These are phyloP conservation scores for Drosophila quadrilineata DNA, from an alignment of 1,140 invertebrate species.

Conservation along the genomic window DNA sequence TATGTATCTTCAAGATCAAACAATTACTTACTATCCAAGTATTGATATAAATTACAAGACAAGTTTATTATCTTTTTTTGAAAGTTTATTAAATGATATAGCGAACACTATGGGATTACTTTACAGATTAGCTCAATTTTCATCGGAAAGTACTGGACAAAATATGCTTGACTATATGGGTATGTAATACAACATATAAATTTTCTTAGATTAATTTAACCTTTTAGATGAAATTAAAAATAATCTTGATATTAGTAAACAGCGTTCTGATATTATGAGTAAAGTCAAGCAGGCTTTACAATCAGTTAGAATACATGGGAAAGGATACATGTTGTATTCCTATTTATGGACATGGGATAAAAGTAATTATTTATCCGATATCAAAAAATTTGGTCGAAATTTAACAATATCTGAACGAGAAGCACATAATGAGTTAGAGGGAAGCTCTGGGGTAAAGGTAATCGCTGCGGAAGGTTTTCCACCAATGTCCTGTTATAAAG, in stretches of 20 bases:
- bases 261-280: slow-evolving; percentile 49
- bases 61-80: slow-evolving; percentile 85
- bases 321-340: slow-evolving; percentile 76
- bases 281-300: slow-evolving; percentile 54
- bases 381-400: slow-evolving; percentile 85
- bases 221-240: slow-evolving; percentile 41
- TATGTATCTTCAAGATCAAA: slow-evolving; percentile 85
- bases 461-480: slow-evolving; percentile 42
- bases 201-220: not conserved
- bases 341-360: slow-evolving; percentile 87
- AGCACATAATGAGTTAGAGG: slow-evolving; percentile 41
- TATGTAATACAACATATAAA: slow-evolving; percentile 8
- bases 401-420: slow-evolving; percentile 84
- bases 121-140: slow-evolving; percentile 58
- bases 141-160: slow-evolving; percentile 22
- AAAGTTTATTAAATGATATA: slow-evolving; percentile 63
- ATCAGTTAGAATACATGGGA: slow-evolving; percentile 46
- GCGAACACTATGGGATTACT: too few relatives aligned
- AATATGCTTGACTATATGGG: slow-evolving; percentile 28
- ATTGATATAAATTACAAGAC: slow-evolving; percentile 83
- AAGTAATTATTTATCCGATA: slow-evolving; percentile 85
- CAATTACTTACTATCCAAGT: slow-evolving; percentile 85
- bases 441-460: slow-evolving; percentile 49
- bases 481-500: slow-evolving; percentile 56
- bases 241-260: slow-evolving; percentile 47